phyloP scores from a whole-genome alignment of 2,113 vertebrate genomes.

The Sinocyclocheilus maitianheensis region DNA sequence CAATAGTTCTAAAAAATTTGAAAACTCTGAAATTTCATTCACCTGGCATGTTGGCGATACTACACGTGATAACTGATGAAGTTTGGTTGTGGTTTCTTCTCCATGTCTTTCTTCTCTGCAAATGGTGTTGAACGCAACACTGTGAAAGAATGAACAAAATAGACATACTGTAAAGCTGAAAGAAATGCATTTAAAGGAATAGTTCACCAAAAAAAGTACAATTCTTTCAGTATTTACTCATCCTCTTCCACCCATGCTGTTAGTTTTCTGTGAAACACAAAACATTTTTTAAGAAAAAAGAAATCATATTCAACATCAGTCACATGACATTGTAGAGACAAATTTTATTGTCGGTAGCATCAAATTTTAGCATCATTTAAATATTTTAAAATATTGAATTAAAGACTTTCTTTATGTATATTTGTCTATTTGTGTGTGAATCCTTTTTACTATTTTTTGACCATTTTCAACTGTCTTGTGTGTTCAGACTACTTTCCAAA shows the following conservation, averaged over 20 bases:
- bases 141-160: not conserved
- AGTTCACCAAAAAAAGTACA: not conserved
- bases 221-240: not conserved
- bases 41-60: not conserved
- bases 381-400: not conserved
- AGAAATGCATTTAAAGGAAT: not conserved
- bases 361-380: not conserved
- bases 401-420: not conserved
- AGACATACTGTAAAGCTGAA: not conserved
- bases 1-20: not conserved
- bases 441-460: not conserved
- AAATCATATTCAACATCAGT: not conserved
- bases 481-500: not conserved
- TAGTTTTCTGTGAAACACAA: not conserved
- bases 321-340: not conserved
- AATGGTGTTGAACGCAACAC: not conserved
- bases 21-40: not conserved
- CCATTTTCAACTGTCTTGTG: not conserved
- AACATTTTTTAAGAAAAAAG: not conserved
- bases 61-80: not conserved
- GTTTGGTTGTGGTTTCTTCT: not conserved
- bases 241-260: not conserved
- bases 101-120: not conserved
- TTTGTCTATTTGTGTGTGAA: not conserved
- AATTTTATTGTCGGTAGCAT: not conserved